A percentile compares a stretch with the other conserved stretches of the same genome.
Evolutionary conservation across 2,113 vertebrate species (phyloP).

Genomic region (Seriola quinqueradiata): DNA sequence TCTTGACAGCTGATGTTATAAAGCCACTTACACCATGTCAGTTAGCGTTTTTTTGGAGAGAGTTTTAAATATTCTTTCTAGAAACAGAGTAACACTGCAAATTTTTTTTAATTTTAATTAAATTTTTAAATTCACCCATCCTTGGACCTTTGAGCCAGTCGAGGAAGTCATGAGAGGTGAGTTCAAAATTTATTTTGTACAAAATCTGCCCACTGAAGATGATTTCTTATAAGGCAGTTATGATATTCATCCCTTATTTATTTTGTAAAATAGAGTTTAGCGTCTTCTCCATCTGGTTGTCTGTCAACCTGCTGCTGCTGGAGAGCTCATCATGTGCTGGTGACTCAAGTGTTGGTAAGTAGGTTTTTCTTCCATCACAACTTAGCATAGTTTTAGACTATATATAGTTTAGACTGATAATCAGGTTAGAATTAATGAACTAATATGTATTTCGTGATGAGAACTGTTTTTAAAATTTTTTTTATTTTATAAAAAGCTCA

Average conservation of each 20-base stretch:
- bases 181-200: neutral
- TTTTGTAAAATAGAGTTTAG: slow-evolving; percentile 29
- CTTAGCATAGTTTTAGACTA: neutral
- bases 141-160: neutral
- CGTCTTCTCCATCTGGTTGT: slow-evolving; percentile 36
- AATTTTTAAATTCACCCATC: neutral
- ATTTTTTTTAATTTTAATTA: neutral
- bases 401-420: neutral
- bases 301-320: slow-evolving; percentile 61
- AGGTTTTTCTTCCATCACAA: neutral
- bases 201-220: neutral
- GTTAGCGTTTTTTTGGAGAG: neutral
- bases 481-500: too few species aligned
- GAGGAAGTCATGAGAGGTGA: slow-evolving; percentile 63
- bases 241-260: neutral
- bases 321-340: slow-evolving; percentile 19
- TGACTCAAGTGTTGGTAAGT: slow-evolving; percentile 62
- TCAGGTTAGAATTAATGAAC: too few species aligned
- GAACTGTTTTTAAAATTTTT: too few species aligned
- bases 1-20: neutral
- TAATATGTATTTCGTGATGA: too few species aligned
- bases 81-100: neutral
- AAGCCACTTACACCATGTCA: neutral
- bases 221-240: neutral
- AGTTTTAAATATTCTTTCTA: neutral